These are phyloP conservation scores for Sanderia malayensis DNA, from an alignment of 30 jellyfish, hydroid and myxozoan species.

Conservation along the genomic window DNA sequence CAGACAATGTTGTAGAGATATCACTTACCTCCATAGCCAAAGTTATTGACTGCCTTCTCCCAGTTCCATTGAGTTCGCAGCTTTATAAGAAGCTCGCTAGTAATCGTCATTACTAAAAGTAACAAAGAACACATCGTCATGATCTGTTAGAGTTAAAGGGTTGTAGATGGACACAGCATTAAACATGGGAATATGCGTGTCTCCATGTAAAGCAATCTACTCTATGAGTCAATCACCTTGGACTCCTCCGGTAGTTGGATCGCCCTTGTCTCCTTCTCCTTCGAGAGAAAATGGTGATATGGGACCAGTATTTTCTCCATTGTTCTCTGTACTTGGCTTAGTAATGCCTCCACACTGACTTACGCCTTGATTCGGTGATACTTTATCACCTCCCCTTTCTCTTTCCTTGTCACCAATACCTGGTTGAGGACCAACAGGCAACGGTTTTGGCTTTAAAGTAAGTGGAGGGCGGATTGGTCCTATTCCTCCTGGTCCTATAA, in stretches of 20 bases:
- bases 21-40: slow-evolving; percentile 52
- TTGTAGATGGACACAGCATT: too few species aligned
- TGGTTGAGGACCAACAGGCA: slow-evolving; percentile 25
- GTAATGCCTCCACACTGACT: slow-evolving; percentile 54
- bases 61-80: slow-evolving; percentile 64
- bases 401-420: slow-evolving; percentile 58
- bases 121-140: too few species aligned
- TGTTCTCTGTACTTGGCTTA: slow-evolving; percentile 44
- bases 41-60: slow-evolving; percentile 54
- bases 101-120: slow-evolving; percentile 21
- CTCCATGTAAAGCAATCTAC: neutral
- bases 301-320: slow-evolving; percentile 56
- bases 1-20: too few species aligned
- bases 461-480: neutral
- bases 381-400: slow-evolving; percentile 62
- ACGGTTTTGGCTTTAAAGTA: slow-evolving; percentile 6
- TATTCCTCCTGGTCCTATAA: neutral
- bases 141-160: too few species aligned
- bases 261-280: slow-evolving; percentile 57
- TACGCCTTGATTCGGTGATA: slow-evolving; percentile 37
- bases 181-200: too few species aligned
- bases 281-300: slow-evolving; percentile 26
- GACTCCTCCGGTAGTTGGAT: slow-evolving; percentile 53
- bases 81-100: slow-evolving; percentile 32
- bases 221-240: slow-evolving; percentile 34